Conservation (phyloP, 2,888 invertebrate species). For the Caenorhabditis wallacei region DNA sequence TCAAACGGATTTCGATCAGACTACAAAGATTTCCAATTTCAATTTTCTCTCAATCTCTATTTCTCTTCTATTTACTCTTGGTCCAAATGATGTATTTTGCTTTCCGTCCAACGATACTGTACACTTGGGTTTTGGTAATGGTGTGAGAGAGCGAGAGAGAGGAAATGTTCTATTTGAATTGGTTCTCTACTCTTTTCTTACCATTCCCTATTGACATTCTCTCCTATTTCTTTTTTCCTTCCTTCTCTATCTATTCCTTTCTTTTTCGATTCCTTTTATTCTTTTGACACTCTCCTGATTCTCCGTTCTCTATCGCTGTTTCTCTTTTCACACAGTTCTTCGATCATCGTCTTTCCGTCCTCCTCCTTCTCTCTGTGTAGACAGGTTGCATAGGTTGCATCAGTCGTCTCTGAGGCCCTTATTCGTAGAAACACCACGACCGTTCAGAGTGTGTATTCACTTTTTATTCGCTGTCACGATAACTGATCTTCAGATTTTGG, state of each 20-base stretch:
- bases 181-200: constrained; percentile 5
- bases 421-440: not conserved
- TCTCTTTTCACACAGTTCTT: constrained; percentile 12
- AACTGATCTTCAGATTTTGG: not conserved
- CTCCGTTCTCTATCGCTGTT: not conserved
- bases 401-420: not conserved
- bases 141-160: not conserved
- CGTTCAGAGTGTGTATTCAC: not conserved
- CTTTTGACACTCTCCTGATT: not conserved
- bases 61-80: constrained; percentile 17
- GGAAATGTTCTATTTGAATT: constrained; percentile 31
- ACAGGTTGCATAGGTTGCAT: constrained; percentile 18
- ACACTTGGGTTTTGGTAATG: constrained; percentile 17
- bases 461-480: not conserved
- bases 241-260: constrained; percentile 2
- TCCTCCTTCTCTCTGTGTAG: constrained; percentile 8
- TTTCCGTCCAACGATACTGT: constrained; percentile 10
- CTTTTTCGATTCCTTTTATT: not conserved
- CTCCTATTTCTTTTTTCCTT: constrained; percentile 19
- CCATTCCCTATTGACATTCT: constrained; percentile 26
- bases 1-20: not conserved
- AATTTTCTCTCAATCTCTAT: constrained; percentile 2
- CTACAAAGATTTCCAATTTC: not conserved
- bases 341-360: not conserved
- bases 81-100: constrained; percentile 5